Conservation (phyloP, 2,888 invertebrate species). For the Timema cristinae region DNA sequence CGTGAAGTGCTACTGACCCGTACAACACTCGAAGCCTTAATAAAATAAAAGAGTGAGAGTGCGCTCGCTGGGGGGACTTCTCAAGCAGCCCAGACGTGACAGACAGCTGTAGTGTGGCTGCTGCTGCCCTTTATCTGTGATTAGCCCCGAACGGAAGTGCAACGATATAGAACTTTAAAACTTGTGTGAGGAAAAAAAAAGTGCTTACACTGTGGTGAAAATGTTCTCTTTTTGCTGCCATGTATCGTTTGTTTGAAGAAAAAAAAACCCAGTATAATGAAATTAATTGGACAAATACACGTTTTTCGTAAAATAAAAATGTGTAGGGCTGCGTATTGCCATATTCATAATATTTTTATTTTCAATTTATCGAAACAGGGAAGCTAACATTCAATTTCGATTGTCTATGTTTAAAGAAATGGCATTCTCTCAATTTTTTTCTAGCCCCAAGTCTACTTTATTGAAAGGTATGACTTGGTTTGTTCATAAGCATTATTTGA, state of each 20-base stretch:
- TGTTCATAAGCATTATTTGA: too few relatives aligned
- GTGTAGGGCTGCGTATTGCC: conserved; percentile 28
- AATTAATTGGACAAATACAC: conserved; percentile 20
- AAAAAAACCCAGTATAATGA: conserved; percentile 8
- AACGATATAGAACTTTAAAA: conserved; percentile 8
- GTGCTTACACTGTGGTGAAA: not conserved
- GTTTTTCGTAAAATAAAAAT: conserved; percentile 19
- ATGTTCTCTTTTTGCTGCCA: conserved; percentile 23
- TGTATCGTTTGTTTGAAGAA: conserved; percentile 23
- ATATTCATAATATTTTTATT: conserved; percentile 21
- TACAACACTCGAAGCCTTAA: conserved; percentile 29
- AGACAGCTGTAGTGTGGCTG: too few relatives aligned
- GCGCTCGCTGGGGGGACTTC: not conserved
- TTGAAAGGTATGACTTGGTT: too few relatives aligned
- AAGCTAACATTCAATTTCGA: too few relatives aligned
- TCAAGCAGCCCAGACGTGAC: too few relatives aligned
- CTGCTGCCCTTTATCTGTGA: too few relatives aligned
- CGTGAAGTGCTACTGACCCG: conserved; percentile 28
- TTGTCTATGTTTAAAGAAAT: too few relatives aligned
- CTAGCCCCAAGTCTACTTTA: too few relatives aligned
- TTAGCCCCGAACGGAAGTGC: too few relatives aligned
- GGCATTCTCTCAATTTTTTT: too few relatives aligned
- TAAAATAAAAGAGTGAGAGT: conserved; percentile 2
- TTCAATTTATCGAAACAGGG: conserved; percentile 12
- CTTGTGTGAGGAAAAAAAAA: not conserved